Evolutionary conservation across 2,888 invertebrate species (phyloP), one percentile per base, ranked within the genome.

Genomic region (Apamea sordens): DNA sequence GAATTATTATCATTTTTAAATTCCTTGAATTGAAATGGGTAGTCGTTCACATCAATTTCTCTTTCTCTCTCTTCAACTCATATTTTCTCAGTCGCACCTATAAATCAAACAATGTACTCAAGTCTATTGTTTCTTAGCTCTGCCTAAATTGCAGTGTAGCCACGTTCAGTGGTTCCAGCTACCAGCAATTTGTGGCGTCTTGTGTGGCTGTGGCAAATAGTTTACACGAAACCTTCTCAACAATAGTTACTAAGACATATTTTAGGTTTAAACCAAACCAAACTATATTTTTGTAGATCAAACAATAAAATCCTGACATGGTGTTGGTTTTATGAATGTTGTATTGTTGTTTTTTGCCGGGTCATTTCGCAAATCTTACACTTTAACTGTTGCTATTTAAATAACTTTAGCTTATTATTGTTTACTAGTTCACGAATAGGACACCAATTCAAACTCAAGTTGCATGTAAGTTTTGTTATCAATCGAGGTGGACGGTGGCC

Each of bases 111-210:
- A 0, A 4, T 47, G n/a, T 53, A 32, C 6, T 15, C 0, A 28
- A 28, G 8, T 87, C 87, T 82, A 79, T 71, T 1, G 21, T 0
- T 65, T 79, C 32, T 18, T 41, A 2, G 8, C 15, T 82, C 86
- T 77, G 28, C 13, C 7, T 63, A 69, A 82, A 77, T 82, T 88
- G 73, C 83, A 88, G 41, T 65, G 77, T 63, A 32, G 83, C 73
- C 80, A 74, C 82, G 77, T 85, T 80, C 84, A 82, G 73, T 77
- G 73, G 67, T 65, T 76, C 18, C 63, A 81, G 76, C 84, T 78
- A 86, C 73, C 36, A 84, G 75, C 88, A 90, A 90, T 90, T 89
- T 90, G 88, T 73, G 84, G 83, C 84, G 82, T 84, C 88, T 90
- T 90, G 88, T 90, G 84, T 79, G 73, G 41, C 28, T 73, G 53